Evolutionary conservation across 2,888 invertebrate species (phyloP), one percentile per base, ranked within the genome.

Genomic region (Phortica okadai): DNA sequence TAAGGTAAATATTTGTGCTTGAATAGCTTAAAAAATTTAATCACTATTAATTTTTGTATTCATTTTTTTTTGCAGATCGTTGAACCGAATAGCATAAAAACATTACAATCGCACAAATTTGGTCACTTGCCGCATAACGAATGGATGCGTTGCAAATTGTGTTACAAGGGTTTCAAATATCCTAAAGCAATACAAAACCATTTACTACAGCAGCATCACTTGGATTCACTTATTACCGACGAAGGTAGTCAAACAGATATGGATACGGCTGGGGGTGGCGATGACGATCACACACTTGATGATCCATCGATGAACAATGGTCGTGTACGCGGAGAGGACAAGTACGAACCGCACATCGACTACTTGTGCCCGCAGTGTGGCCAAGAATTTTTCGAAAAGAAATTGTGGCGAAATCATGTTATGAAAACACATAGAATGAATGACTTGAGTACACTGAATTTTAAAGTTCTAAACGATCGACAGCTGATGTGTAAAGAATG

Each of bases 341-440:
- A 83, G 25, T 89, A 82, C 42, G 90, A 90, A 62, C 85, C 86
- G 1, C 89, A 89, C 69, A 90, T 90, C 54, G 89, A 90, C 54
- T 90, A 90, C 67, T 80, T 90, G 14, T 90, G 90, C 50, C 90
- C 90, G 62, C 87, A 89, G 72, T 90, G 90, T 76, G 90, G 90
- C 74, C 83, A 83, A 33, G 90, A 89, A 73, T 90, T 88, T 74
- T 81, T 82, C 11, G 89, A 90, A 74, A 90, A 89, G 77, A 89
- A 89, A 73, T 73, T 87, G 7, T 90, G 90, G 90, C 90, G 90
- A 44, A 86, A 83, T 0, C 90, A 90, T 59, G 89, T 90, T 11
- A 90, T 89, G 0, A 82, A 88, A 73, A 79, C 81, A 33, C 90
- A 90, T 70, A 85, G 85, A 25, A 84, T 90, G 81, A 90, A 87